phyloP scores from a whole-genome alignment of 2,113 vertebrate genomes.

The Thunnus maccoyii region DNA sequence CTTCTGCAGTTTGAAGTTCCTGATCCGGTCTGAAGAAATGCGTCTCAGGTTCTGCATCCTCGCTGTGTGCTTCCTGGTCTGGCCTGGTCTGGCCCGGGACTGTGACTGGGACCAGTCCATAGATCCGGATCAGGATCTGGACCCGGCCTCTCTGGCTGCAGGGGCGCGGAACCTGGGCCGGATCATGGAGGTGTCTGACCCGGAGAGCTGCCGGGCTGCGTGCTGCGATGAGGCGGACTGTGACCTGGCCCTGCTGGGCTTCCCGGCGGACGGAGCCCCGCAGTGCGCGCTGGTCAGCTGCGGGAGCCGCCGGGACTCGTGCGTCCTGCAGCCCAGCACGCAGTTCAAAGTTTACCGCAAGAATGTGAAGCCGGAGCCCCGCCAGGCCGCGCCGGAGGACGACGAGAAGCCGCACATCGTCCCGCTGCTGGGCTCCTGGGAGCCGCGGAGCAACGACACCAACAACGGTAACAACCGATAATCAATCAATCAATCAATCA shows the following conservation, averaged over 20 bases:
- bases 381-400: accelerated
- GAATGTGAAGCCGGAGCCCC: background rate
- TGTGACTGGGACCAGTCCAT: conserved; percentile 58
- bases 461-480: background rate
- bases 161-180: conserved; percentile 4
- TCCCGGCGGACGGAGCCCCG: conserved; percentile 30
- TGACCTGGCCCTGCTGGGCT: conserved; percentile 61
- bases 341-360: conserved; percentile 56
- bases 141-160: background rate
- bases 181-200: background rate
- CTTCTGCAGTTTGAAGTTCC: too few species aligned
- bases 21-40: background rate
- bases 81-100: background rate
- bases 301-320: conserved; percentile 19
- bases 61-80: conserved; percentile 4
- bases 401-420: background rate
- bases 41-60: background rate
- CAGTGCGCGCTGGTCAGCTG: conserved; percentile 72
- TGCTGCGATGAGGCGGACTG: conserved; percentile 70
- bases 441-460: conserved; percentile 9
- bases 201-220: conserved; percentile 28
- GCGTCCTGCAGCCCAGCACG: conserved; percentile 9
- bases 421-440: background rate
- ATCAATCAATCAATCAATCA: too few species aligned
- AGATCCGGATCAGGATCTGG: conserved; percentile 12